These are phyloP conservation scores for Anthonomus grandis DNA, from an alignment of 1,140 invertebrate genomes.

Conservation along the genomic window DNA sequence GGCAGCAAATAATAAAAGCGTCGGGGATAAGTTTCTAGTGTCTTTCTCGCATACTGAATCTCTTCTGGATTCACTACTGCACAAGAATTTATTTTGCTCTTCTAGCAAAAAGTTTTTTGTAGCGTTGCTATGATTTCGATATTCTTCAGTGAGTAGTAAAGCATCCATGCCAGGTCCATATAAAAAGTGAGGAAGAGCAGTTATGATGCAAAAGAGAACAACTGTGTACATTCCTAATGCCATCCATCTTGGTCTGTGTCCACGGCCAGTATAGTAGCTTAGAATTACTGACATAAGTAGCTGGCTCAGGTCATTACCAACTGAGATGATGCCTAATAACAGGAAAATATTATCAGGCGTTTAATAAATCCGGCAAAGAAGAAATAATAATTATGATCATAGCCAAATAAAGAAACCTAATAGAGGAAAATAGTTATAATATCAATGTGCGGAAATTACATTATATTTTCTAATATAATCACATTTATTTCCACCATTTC, in stretches of 20 bases:
- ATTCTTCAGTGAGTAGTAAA: slow-evolving; percentile 61
- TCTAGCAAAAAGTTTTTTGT: slow-evolving; percentile 45
- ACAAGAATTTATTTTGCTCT: slow-evolving; percentile 48
- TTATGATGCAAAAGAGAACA: slow-evolving; percentile 65
- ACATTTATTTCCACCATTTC: too few relatives aligned
- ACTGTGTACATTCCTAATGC: slow-evolving; percentile 67
- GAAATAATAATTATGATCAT: too few relatives aligned
- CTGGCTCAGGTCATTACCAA: slow-evolving; percentile 65
- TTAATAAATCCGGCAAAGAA: too few relatives aligned
- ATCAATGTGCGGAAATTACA: too few relatives aligned
- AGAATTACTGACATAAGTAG: slow-evolving; percentile 59
- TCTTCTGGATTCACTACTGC: slow-evolving; percentile 31
- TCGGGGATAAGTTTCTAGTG: slow-evolving; percentile 59
- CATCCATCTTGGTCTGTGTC: slow-evolving; percentile 70
- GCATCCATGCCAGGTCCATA: slow-evolving; percentile 71
- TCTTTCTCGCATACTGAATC: slow-evolving; percentile 53
- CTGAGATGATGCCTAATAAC: slow-evolving; percentile 66
- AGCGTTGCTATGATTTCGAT: slow-evolving; percentile 50
- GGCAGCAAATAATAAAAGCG: slow-evolving; percentile 60
- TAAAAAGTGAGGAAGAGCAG: slow-evolving; percentile 68
- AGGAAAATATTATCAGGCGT: too few relatives aligned
- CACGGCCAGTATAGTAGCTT: slow-evolving; percentile 64
- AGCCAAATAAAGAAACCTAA: too few relatives aligned
- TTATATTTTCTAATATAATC: too few relatives aligned
- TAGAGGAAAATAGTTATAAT: too few relatives aligned